phyloP scores from a whole-genome alignment of 2,113 vertebrate species.

The Pipra filicauda region DNA sequence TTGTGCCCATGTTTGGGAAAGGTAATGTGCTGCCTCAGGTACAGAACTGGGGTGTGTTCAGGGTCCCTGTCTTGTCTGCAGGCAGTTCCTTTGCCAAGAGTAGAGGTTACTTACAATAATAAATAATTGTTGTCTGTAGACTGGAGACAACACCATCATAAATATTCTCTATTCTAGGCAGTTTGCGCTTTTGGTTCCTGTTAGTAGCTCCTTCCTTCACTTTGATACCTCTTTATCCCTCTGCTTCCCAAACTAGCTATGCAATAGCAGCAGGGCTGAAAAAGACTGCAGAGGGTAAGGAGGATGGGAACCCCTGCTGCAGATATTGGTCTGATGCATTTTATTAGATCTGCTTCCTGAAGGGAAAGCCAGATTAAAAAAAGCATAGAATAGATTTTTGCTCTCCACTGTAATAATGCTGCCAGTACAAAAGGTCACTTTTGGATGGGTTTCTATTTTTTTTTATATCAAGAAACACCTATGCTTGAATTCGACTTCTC shows the following conservation, averaged over 20 bases:
- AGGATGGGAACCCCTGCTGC: background rate
- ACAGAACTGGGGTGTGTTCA: background rate
- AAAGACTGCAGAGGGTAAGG: background rate
- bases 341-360: constrained; percentile 13
- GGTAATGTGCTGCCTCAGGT: background rate
- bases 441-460: background rate
- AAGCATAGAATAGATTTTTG: background rate
- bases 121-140: background rate
- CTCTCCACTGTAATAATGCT: background rate
- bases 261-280: background rate
- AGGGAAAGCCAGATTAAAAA: constrained; percentile 8
- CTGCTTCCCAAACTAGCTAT: background rate
- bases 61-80: background rate
- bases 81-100: background rate
- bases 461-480: background rate
- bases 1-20: background rate
- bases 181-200: background rate
- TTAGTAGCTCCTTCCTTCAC: background rate
- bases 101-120: background rate
- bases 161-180: background rate
- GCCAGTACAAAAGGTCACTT: constrained; percentile 1
- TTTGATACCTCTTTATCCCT: background rate
- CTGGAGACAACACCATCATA: background rate
- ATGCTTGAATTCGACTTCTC: background rate
- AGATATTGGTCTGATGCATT: background rate